Evolutionary conservation across 2,888 invertebrate species (phyloP), one percentile per base, ranked within the genome.

Genomic region (Drosophila kambysellisi): DNA sequence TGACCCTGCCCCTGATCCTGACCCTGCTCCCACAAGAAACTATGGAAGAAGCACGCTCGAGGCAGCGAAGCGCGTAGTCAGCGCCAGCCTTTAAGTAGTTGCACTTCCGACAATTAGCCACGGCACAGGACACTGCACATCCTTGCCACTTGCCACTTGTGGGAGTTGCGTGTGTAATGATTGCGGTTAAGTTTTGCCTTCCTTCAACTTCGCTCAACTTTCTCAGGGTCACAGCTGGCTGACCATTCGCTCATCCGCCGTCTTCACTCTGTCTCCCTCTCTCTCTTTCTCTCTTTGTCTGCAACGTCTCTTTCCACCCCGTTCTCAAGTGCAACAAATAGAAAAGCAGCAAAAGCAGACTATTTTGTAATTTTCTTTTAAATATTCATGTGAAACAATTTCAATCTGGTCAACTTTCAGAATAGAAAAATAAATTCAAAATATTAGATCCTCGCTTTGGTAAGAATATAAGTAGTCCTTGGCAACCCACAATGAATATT

Each of bases 191-290:
- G 64, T 67, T 70, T 32, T 51, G 8, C 15, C 29, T 29, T 29
- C 37, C 37, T 29, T 6, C 20, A 46, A n/a, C 52, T 58, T 30
- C 30, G 35, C 33, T 58, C 54, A 74, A 74, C 68, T 74, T 84
- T 89, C 85, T 89, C 90, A 86, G 85, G 72, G 85, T 88, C 85
- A 85, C 88, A 88, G 85, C 74, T 89, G 74, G 85, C 77, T 84
- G 77, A 57, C 37, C 74, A 73, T 53, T 41, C 30, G 4, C 4
- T 20, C 43, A 20, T 43, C n/a, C 43, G 1, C 2, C 35, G 25
- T 33, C n/a, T 33, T 30, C 20, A 29, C 25, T 54, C 12, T 8
- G 7, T 8, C 20, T 8, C 2, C 12, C 15, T 15, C 25, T 3
- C 3, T n/a, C 6, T 15, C 35, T 1, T 3, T 25, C 17, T 11